Base-by-base conservation (phyloP, 2,797 vertebrate genomes). In the Pelodytes ibericus region DNA sequence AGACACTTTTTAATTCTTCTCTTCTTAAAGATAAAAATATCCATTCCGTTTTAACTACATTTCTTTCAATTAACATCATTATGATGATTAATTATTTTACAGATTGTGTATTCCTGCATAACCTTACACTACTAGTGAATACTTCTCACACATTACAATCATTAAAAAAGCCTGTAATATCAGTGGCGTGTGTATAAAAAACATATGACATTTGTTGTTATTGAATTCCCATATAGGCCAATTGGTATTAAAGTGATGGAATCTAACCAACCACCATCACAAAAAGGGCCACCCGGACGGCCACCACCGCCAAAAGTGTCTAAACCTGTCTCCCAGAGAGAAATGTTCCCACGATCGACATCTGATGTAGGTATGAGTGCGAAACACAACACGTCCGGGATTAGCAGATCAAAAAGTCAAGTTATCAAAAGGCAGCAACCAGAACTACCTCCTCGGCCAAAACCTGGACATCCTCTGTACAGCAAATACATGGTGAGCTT, bases 381-480 rank as follows among this genome's bases (percentile, higher is more conserved):
- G 83, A 91, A 88, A 74, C 15, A 15, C 65, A 84, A 74, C 80
- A 83, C 79, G 66, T 83, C 85, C 79, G 81, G 44, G 51, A 6
- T 86, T 64, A 91, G 89, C 64, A 86, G 87, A 80, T 10, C 82
- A 77, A 93, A 89, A 83, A 86, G 88, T 81, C 91, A 93, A 61
- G 85, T 82, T 62, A 80, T 91, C 24, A 89, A 86, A 44, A 95
- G 87, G 86, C 92, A 87, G 82, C 90, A 92, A 77, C 94, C 91
- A 2, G 86, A 91, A 47, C 91, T 98, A 75, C 98, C 98, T 76
- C 95, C 96, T 13, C 94, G 97, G 80, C 98, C 98, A 80, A 93
- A 91, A 68, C 96, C 95, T 0, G 96, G 98, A 79, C 97, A 99
- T 82, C 89, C 86, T 77, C 95, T 99, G 80, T 99, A 99, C 90